A percentile compares a stretch with the other conserved stretches of the same genome.
Conservation (phyloP, 2,113 vertebrate genomes). For the Elephantulus edwardii region DNA sequence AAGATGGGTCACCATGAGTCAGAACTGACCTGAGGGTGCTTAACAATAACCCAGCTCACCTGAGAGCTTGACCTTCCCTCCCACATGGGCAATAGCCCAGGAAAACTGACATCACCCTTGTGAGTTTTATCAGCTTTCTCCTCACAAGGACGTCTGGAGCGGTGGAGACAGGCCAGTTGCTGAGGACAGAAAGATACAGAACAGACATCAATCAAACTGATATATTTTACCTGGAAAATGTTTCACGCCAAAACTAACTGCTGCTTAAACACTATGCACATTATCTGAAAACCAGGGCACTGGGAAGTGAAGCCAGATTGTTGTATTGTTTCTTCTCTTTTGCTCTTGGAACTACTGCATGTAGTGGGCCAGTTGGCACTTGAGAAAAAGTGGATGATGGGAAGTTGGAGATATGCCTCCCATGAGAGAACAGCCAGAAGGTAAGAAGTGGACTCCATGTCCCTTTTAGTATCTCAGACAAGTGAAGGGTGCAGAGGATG, state of each 20-base stretch:
- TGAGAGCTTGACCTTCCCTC: not conserved
- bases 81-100: fast-evolving
- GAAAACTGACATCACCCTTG: not conserved
- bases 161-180: not conserved
- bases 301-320: not conserved
- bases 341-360: not conserved
- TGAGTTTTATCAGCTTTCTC: not conserved
- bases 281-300: constrained; percentile 48
- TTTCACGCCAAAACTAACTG: not conserved
- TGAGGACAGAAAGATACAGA: not conserved
- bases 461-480: not conserved
- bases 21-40: too few relatives aligned
- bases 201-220: not conserved
- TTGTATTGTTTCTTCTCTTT: not conserved
- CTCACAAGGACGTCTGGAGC: not conserved
- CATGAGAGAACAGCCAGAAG: not conserved
- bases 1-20: too few relatives aligned
- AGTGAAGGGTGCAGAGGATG: not conserved
- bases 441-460: not conserved
- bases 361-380: not conserved
- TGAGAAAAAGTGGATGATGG: not conserved
- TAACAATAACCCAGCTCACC: too few relatives aligned
- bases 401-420: not conserved
- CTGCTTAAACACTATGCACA: not conserved
- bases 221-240: constrained; percentile 24